A percentile compares a stretch with the other conserved stretches of the same genome.
These are phyloP conservation scores for Saimiri boliviensis DNA, from an alignment of 2,113 vertebrate species.

Conservation along the genomic window DNA sequence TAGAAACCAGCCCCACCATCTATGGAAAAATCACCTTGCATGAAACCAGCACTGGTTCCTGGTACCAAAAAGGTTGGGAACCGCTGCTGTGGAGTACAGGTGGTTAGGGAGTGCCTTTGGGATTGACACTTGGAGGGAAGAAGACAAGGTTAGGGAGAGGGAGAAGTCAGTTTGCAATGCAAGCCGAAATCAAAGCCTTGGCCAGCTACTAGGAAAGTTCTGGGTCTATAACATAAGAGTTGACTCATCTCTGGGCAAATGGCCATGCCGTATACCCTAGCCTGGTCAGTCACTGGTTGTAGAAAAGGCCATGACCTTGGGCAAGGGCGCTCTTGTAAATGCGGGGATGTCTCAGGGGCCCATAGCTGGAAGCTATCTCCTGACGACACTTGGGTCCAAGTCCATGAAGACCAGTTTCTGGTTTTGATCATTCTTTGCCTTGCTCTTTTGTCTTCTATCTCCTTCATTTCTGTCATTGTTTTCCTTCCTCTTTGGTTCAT, in stretches of 20 bases:
- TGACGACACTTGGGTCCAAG: neutral
- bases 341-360: neutral
- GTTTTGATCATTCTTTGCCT: neutral
- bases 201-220: neutral
- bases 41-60: no score
- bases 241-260: neutral
- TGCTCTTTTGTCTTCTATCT: neutral
- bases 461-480: neutral
- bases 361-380: neutral
- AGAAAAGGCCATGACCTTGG: neutral
- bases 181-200: neutral
- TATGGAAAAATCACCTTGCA: no score
- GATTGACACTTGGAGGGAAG: neutral
- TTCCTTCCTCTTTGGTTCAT: neutral
- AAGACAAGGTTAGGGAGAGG: neutral
- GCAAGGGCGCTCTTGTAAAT: neutral
- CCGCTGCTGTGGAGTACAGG: neutral
- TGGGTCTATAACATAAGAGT: neutral
- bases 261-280: neutral
- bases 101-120: neutral
- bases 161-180: neutral
- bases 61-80: no score
- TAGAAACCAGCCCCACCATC: no score
- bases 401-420: neutral
- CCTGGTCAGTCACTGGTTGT: neutral